phyloP scores from a whole-genome alignment of 2,113 vertebrate genomes.

The Laticauda laticaudata region DNA sequence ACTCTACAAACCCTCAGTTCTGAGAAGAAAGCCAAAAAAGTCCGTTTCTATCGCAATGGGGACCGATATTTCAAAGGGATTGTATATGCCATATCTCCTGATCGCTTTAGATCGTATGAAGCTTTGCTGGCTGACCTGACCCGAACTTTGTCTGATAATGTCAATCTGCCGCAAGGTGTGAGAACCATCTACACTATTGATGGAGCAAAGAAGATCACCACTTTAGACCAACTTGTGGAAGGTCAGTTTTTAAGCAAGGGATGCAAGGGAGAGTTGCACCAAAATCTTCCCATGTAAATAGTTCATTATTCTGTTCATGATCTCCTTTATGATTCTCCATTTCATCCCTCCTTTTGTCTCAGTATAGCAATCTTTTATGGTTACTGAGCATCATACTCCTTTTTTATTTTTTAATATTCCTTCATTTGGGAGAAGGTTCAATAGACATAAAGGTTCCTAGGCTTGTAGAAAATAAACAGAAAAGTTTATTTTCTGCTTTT shows the following conservation, averaged over 20 bases:
- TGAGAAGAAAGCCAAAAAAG: constrained; percentile 97
- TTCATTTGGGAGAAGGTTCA: background rate
- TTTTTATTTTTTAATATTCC: background rate
- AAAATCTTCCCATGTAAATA: background rate
- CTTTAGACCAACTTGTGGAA: constrained; percentile 92
- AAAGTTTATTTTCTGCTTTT: too few relatives aligned
- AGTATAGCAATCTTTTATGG: background rate
- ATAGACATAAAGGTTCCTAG: background rate
- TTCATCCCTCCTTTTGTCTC: background rate
- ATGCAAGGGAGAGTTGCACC: background rate
- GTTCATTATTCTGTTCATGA: too few relatives aligned
- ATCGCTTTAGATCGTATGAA: constrained; percentile 91
- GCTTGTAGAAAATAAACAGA: background rate
- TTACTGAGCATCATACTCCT: background rate
- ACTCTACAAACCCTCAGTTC: constrained; percentile 92
- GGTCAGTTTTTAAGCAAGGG: constrained; percentile 72
- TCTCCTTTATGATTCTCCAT: background rate
- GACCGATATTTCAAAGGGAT: constrained; percentile 98
- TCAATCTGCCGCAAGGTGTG: constrained; percentile 95
- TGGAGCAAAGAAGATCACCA: constrained; percentile 83
- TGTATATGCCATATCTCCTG: constrained; percentile 94
- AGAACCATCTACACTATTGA: constrained; percentile 92
- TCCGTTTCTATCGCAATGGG: constrained; percentile 96
- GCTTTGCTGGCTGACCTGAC: constrained; percentile 96
- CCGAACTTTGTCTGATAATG: constrained; percentile 92